Percentiles rank a stretch among this genome's conserved stretches.
Evolutionary conservation across 92 coral and sea anemone species (phyloP).

Genomic region (Pocillopora meandrina): DNA sequence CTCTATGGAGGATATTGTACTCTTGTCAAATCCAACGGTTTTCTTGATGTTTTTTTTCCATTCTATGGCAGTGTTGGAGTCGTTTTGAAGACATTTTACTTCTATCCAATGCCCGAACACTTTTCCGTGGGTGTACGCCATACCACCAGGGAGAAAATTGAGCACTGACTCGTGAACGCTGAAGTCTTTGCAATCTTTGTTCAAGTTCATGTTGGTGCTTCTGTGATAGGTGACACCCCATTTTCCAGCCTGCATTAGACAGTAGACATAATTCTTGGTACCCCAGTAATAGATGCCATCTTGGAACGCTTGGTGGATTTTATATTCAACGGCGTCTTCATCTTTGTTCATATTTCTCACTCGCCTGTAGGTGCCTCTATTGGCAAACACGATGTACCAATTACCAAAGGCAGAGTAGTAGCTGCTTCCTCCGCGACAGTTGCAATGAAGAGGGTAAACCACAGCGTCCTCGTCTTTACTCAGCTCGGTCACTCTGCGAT

Average conservation of each 20-base stretch:
- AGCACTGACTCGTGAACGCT: slow-evolving; percentile 5
- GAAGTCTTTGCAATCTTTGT: background rate
- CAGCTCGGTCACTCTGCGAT: slow-evolving; percentile 29
- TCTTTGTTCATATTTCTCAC: slow-evolving; percentile 14
- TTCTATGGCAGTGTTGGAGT: background rate
- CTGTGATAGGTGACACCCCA: slow-evolving; percentile 27
- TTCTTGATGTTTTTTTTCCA: background rate
- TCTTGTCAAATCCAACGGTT: background rate
- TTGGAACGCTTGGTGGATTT: background rate
- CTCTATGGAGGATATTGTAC: background rate
- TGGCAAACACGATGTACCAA: slow-evolving; percentile 2
- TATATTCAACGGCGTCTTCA: slow-evolving; percentile 3
- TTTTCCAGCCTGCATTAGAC: background rate
- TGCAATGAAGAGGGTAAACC: slow-evolving; percentile 25
- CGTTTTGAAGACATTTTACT: background rate
- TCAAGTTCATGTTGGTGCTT: slow-evolving; percentile 18
- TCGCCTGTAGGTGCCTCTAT: slow-evolving; percentile 7
- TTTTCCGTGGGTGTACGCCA: slow-evolving; percentile 8
- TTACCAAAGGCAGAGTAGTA: slow-evolving; percentile 20
- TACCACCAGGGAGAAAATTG: slow-evolving; percentile 19
- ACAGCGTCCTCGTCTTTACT: slow-evolving; percentile 18
- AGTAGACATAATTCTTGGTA: slow-evolving; percentile 17
- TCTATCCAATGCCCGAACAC: background rate
- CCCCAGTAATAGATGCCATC: slow-evolving; percentile 33
- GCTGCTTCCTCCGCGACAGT: slow-evolving; percentile 25